Percentiles rank a stretch among this genome's conserved stretches.
phyloP scores from a whole-genome alignment of 2,888 invertebrate genomes.

The Notocelia uddmanniana region DNA sequence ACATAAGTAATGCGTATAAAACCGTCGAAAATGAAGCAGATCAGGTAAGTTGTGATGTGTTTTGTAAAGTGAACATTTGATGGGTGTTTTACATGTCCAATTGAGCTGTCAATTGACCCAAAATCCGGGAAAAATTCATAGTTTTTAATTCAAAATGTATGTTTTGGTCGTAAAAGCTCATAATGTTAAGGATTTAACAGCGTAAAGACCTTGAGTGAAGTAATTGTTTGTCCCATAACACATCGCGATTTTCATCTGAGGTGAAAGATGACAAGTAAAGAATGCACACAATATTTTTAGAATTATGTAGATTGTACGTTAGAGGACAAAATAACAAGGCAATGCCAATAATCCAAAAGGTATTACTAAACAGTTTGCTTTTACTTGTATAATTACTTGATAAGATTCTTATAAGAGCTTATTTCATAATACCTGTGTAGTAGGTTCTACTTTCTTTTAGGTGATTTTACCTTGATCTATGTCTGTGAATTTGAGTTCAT shows the following conservation, averaged over 20 bases:
- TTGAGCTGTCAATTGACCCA: slow-evolving; percentile 81
- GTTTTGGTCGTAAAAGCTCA: slow-evolving; percentile 49
- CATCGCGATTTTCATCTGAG: slow-evolving; percentile 55
- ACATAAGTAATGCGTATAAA: slow-evolving; percentile 83
- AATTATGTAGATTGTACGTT: slow-evolving; percentile 79
- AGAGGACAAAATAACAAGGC: slow-evolving; percentile 78
- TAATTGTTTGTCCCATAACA: slow-evolving; percentile 39
- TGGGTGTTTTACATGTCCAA: slow-evolving; percentile 79
- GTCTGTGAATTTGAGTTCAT: not conserved
- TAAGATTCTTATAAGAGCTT: slow-evolving; percentile 57
- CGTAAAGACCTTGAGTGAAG: slow-evolving; percentile 20
- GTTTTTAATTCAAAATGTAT: slow-evolving; percentile 62
- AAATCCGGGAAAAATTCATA: slow-evolving; percentile 73
- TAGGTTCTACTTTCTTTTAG: slow-evolving; percentile 65
- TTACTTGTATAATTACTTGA: slow-evolving; percentile 52
- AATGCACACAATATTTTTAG: slow-evolving; percentile 84
- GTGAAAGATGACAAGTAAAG: slow-evolving; percentile 77
- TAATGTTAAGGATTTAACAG: slow-evolving; percentile 48
- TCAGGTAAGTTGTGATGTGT: slow-evolving; percentile 75
- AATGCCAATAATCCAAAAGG: slow-evolving; percentile 60
- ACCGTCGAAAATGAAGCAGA: slow-evolving; percentile 83
- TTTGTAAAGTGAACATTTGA: slow-evolving; percentile 69
- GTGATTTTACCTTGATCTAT: slow-evolving; percentile 36
- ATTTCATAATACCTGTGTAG: slow-evolving; percentile 55
- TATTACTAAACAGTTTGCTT: slow-evolving; percentile 53